phyloP scores from a whole-genome alignment of 53 echinoderm and acorn worm species.

The Astropecten irregularis region DNA sequence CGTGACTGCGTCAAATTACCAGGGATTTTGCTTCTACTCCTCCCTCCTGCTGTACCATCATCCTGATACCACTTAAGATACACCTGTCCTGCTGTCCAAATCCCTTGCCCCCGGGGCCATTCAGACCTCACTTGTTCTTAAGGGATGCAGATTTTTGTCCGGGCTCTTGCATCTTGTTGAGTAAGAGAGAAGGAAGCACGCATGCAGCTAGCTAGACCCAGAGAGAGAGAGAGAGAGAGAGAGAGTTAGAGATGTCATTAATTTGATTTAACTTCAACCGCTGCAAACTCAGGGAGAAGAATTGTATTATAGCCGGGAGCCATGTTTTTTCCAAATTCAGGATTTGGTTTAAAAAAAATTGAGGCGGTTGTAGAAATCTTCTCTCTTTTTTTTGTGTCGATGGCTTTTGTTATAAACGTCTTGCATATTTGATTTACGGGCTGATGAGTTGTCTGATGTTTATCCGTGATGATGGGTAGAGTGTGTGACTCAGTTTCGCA shows the following conservation, averaged over 20 bases:
- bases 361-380: background rate
- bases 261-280: slow-evolving; percentile 26
- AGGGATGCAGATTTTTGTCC: background rate
- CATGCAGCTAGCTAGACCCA: too few species aligned
- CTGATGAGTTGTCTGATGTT: too few species aligned
- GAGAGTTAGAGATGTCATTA: slow-evolving; percentile 31
- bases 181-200: too few species aligned
- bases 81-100: slow-evolving; percentile 48
- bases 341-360: background rate
- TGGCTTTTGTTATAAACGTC: too few species aligned
- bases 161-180: background rate
- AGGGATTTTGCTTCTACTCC: slow-evolving; percentile 15
- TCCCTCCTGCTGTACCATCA: background rate
- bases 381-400: too few species aligned
- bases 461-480: too few species aligned
- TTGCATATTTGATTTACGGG: too few species aligned
- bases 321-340: background rate
- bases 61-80: background rate
- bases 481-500: too few species aligned
- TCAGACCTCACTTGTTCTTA: background rate
- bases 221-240: too few species aligned
- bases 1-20: slow-evolving; percentile 54
- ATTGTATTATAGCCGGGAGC: background rate
- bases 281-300: background rate
- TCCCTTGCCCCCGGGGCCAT: slow-evolving; percentile 10